Percentiles rank a stretch among this genome's conserved stretches.
These are phyloP conservation scores for Tangara arthus DNA, from an alignment of 2,797 vertebrate genomes.

Conservation along the genomic window DNA sequence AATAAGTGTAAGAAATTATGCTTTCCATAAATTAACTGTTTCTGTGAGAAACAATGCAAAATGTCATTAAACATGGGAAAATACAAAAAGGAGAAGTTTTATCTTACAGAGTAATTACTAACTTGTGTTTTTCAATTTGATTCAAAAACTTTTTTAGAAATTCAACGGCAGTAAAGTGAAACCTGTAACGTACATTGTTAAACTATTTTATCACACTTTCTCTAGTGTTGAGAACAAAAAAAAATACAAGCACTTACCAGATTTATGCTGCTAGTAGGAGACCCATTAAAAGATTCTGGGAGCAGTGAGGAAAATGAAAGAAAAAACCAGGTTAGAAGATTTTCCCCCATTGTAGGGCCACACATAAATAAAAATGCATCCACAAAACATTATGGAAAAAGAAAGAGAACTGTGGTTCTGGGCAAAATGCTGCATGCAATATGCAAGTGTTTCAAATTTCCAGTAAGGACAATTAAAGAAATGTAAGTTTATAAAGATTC, in stretches of 20 bases:
- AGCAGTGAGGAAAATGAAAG: background rate
- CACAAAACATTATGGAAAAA: background rate
- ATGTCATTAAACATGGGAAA: background rate
- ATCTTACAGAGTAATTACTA: background rate
- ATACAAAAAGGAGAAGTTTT: background rate
- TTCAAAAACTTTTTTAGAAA: background rate
- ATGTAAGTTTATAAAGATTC: background rate
- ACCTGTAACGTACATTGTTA: background rate
- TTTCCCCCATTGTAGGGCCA: background rate
- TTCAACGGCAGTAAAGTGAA: background rate
- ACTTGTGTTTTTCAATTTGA: background rate
- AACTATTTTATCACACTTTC: background rate
- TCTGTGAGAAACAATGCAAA: background rate
- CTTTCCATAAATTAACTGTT: background rate
- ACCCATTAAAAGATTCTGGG: slow-evolving; percentile 95
- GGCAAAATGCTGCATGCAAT: background rate
- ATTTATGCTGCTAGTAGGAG: slow-evolving; percentile 96
- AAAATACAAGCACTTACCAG: slow-evolving; percentile 77
- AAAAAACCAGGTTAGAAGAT: slow-evolving; percentile 40
- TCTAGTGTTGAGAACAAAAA: background rate
- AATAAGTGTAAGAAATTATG: background rate
- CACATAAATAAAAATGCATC: slow-evolving; percentile 1
- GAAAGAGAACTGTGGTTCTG: background rate
- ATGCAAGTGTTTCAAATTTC: background rate
- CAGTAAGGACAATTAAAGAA: background rate